Evolutionary conservation across 2,888 invertebrate species (phyloP).

Genomic region (Cantharis rufa): DNA sequence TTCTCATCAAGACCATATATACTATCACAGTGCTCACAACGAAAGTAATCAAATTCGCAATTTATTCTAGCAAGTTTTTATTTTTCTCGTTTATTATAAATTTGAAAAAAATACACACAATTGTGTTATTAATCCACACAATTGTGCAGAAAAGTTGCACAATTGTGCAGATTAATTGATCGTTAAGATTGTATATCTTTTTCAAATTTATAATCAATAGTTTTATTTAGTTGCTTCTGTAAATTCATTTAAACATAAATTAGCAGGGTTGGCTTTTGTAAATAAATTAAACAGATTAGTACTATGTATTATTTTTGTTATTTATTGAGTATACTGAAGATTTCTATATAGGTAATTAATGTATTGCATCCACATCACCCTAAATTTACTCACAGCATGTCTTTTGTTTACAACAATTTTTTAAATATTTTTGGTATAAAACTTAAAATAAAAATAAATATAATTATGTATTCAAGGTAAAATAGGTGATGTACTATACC

Average conservation of each 20-base stretch:
- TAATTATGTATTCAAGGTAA: too few species aligned
- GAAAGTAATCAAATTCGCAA: background rate
- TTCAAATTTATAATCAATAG: background rate
- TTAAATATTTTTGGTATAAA: background rate
- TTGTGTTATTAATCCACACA: too few species aligned
- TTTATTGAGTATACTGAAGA: slow-evolving; percentile 11
- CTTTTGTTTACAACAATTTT: background rate
- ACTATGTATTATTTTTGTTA: background rate
- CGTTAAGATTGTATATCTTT: background rate
- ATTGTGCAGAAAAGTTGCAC: too few species aligned
- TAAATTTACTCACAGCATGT: slow-evolving; percentile 6
- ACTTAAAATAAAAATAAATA: too few species aligned
- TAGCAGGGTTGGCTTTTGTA: background rate
- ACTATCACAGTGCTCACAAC: background rate
- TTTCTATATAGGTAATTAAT: background rate
- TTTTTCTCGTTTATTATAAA: background rate
- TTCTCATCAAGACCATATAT: too few species aligned
- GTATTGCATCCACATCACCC: slow-evolving; percentile 20
- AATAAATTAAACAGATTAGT: background rate
- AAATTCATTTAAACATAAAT: background rate
- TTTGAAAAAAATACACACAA: background rate
- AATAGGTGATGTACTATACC: too few species aligned
- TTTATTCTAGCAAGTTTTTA: background rate
- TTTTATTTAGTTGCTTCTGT: background rate
- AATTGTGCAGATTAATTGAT: too few species aligned